Conservation (phyloP, 2,113 vertebrate genomes). For the Elaphurus davidianus region DNA sequence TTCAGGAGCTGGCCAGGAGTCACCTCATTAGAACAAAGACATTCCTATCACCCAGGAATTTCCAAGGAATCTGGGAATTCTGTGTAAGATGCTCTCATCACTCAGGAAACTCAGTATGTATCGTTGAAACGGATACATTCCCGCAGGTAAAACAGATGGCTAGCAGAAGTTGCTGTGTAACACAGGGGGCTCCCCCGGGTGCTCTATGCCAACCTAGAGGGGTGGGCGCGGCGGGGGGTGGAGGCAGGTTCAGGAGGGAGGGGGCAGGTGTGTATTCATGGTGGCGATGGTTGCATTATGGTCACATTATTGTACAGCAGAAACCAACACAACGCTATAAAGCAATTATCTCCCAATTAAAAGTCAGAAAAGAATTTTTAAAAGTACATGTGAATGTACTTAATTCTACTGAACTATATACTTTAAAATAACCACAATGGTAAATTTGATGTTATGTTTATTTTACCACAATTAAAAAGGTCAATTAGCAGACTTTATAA, state of each 20-base stretch:
- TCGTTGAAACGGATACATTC: neutral
- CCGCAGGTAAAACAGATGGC: neutral
- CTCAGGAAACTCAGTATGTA: neutral
- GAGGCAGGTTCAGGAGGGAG: neutral
- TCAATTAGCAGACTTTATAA: neutral
- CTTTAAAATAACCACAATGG: neutral
- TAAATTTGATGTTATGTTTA: neutral
- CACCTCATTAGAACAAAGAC: neutral
- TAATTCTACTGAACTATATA: neutral
- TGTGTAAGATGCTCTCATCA: neutral
- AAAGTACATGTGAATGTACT: neutral
- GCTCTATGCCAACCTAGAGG: neutral
- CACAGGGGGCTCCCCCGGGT: neutral
- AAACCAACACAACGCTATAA: neutral
- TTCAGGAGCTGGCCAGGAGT: neutral
- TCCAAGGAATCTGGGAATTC: neutral
- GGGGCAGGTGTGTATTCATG: neutral
- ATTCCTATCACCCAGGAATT: no score
- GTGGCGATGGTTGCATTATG: neutral
- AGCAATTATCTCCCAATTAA: neutral
- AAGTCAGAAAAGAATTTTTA: neutral
- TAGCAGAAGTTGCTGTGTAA: neutral
- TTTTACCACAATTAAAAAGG: neutral
- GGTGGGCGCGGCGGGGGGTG: neutral
- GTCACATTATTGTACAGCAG: neutral